These are phyloP conservation scores for Seira ritae DNA, from an alignment of 2,888 invertebrate species.

Conservation along the genomic window DNA sequence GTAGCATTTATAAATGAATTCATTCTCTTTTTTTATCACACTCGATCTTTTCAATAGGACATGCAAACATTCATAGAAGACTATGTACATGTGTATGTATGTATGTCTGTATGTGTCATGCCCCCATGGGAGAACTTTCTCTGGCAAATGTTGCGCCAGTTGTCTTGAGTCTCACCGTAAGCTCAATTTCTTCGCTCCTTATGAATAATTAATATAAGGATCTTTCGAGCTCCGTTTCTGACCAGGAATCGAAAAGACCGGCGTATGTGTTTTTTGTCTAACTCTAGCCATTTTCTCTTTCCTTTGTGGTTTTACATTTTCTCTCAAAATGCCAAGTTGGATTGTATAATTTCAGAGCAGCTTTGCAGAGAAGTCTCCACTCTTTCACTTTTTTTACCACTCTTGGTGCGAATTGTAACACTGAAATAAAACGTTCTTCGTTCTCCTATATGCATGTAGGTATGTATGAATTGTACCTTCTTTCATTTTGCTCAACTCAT, in stretches of 20 bases:
- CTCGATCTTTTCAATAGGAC: background rate
- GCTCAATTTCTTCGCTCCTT: conserved; percentile 39
- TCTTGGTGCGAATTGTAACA: conserved; percentile 32
- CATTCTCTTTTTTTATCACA: too few relatives aligned
- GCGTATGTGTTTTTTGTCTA: conserved; percentile 23
- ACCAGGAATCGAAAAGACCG: conserved; percentile 25
- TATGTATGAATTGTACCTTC: too few relatives aligned
- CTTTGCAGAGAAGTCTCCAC: background rate
- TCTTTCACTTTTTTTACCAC: too few relatives aligned
- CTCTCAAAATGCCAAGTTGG: conserved; percentile 36
- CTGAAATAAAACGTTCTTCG: background rate
- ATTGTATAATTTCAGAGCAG: background rate
- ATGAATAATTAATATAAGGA: conserved; percentile 62
- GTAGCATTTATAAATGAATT: background rate
- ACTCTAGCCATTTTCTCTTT: background rate
- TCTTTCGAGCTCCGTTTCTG: conserved; percentile 47
- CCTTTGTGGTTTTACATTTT: conserved; percentile 12
- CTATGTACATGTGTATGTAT: too few relatives aligned
- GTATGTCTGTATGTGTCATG: background rate
- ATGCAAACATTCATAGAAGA: background rate
- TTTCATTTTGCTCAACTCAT: background rate
- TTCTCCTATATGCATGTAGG: background rate
- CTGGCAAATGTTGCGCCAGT: conserved; percentile 51
- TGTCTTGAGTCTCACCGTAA: conserved; percentile 60
- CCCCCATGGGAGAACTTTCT: conserved; percentile 44